Percentiles rank a stretch among this genome's conserved stretches.
Conservation (phyloP, 2,888 invertebrate genomes). For the Pinctada fucata region DNA sequence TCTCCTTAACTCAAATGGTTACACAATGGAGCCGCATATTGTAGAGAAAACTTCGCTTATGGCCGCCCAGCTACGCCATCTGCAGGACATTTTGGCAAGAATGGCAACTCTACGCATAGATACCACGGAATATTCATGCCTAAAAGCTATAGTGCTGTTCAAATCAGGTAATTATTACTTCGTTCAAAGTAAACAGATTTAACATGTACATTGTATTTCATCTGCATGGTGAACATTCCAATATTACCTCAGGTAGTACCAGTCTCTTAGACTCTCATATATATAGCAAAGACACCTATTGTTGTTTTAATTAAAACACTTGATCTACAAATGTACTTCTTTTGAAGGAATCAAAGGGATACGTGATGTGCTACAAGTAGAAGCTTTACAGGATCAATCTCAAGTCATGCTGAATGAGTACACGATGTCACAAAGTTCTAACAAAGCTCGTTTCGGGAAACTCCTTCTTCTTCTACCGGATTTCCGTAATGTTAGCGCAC, state of each 20-base stretch:
- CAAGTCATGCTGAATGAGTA: conserved; percentile 87
- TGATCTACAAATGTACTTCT: conserved; percentile 1
- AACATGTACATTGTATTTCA: too few relatives aligned
- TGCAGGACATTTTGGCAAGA: conserved; percentile 83
- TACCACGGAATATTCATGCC: conserved; percentile 89
- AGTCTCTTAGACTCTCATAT: too few relatives aligned
- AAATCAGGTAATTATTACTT: conserved; percentile 82
- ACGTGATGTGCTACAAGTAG: conserved; percentile 80
- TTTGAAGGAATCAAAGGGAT: conserved; percentile 82
- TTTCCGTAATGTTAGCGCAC: conserved; percentile 80
- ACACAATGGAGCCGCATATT: conserved; percentile 75
- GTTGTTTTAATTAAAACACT: too few relatives aligned
- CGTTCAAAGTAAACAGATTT: too few relatives aligned
- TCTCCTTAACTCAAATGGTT: conserved; percentile 77
- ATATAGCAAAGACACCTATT: too few relatives aligned
- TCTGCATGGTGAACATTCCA: too few relatives aligned
- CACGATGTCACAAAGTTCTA: conserved; percentile 65
- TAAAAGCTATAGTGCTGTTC: conserved; percentile 89
- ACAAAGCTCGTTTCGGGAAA: conserved; percentile 83
- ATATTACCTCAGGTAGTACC: too few relatives aligned
- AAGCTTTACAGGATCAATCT: conserved; percentile 87
- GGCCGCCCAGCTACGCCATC: conserved; percentile 78
- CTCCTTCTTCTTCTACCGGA: conserved; percentile 85
- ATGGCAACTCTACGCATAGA: conserved; percentile 85
- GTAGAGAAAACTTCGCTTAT: conserved; percentile 74